Evolutionary conservation across 2,113 vertebrate species (phyloP), one percentile per base, ranked within the genome.

Genomic region (Corythoichthys intestinalis): DNA sequence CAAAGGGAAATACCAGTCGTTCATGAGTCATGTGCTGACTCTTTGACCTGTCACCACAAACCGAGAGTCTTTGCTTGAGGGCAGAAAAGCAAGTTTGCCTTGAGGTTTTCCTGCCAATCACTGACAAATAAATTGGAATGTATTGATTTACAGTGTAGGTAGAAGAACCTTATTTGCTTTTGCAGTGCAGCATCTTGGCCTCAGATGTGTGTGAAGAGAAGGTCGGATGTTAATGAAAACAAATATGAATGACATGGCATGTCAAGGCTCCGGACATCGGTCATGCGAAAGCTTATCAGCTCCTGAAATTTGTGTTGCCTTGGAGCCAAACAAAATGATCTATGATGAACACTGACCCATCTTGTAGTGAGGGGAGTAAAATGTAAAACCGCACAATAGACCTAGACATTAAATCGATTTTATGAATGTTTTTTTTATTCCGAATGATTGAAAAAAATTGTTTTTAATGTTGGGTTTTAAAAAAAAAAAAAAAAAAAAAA

Each of bases 11-110:
- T 60, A 66, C 60, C 76, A 73, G 73, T 87, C 82, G 76, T 71
- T 78, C 57, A 67, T 84, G 83, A 81, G 79, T 89, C 77, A 84
- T 91, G 87, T 85, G 70, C 85, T 83, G 77, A 89, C 86, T 88
- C 85, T 89, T 91, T 86, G 69, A 83, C 91, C 84, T 86, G 82
- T 82, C 75, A 79, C 50, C 65, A 20, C 58, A 82, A 86, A 84
- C 74, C 69, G 49, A 71, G 11, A 62, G 68, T 70, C 6, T 0
- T 71, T 69, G 65, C 85, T 58, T 85, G 53, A 72, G 59, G 81
- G 78, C 74, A 83, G 72, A 66, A 76, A 66, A 78, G 67, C 61
- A 28, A 81, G 71, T 68, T 77, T 66, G 70, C 70, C 20, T 71
- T 77, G 76, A 1, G 17, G 67, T 73, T 59, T 82, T 82, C 64